Conservation (phyloP, 2,888 invertebrate species). For the Saturnia pavonia region DNA sequence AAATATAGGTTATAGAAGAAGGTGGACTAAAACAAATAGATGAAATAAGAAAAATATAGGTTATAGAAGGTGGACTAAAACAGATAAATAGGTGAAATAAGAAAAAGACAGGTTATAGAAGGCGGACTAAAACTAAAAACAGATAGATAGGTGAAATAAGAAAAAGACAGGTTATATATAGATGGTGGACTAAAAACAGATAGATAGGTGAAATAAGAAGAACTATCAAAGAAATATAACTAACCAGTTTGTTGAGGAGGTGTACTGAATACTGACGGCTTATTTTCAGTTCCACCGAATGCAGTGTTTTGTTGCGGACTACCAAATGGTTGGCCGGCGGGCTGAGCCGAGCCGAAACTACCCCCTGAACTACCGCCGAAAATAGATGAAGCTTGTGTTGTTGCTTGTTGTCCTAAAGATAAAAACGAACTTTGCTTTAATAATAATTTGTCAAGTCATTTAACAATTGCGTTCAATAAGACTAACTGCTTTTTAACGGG, state of each 20-base stretch:
- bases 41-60: too few species aligned
- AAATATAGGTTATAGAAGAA: too few species aligned
- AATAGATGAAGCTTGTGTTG: conserved; percentile 64
- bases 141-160: background rate
- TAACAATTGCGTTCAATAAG: too few species aligned
- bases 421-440: background rate
- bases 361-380: conserved; percentile 60
- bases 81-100: too few species aligned
- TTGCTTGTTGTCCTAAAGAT: conserved; percentile 58
- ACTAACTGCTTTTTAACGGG: too few species aligned
- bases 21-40: too few species aligned
- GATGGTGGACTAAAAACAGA: too few species aligned
- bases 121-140: too few species aligned
- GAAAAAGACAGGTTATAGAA: too few species aligned
- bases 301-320: conserved; percentile 46
- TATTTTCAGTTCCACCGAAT: conserved; percentile 47
- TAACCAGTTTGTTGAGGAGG: conserved; percentile 59
- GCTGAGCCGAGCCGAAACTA: conserved; percentile 61
- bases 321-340: conserved; percentile 55
- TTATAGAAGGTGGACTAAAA: too few species aligned
- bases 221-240: conserved; percentile 21
- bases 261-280: conserved; percentile 61
- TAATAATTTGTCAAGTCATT: too few species aligned
- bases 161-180: too few species aligned
- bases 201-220: conserved; percentile 5